Evolutionary conservation across 2,797 vertebrate genomes (phyloP).

Genomic region (Carapus acus): DNA sequence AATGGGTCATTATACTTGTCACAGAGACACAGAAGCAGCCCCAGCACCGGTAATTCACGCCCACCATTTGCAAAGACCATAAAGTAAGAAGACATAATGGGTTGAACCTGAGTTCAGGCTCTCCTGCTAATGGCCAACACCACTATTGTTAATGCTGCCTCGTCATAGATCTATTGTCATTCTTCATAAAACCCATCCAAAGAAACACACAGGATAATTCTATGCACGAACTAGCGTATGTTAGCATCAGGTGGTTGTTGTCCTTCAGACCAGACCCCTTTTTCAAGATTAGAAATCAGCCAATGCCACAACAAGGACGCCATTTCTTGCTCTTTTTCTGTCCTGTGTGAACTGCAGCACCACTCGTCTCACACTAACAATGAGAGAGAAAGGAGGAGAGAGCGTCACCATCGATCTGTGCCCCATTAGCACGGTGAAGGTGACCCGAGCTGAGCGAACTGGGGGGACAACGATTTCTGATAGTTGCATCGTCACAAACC

Average conservation of each 20-base stretch:
- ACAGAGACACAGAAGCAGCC: constrained; percentile 10
- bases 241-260: no score
- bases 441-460: background rate
- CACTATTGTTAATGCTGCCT: no score
- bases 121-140: no score
- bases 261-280: no score
- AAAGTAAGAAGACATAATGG: constrained; percentile 1
- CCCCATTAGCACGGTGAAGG: background rate
- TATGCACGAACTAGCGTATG: no score
- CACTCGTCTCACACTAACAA: no score
- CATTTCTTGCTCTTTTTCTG: no score
- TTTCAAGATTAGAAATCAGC: background rate
- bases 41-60: constrained; percentile 9
- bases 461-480: background rate
- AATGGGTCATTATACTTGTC: background rate
- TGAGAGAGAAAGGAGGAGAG: background rate
- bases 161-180: no score
- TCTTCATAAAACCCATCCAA: no score
- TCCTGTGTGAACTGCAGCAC: background rate
- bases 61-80: constrained; percentile 15
- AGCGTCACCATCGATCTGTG: background rate
- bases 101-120: background rate
- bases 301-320: no score
- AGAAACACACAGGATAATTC: no score
- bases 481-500: background rate